These are phyloP conservation scores for Otolemur crassicaudatus DNA, from an alignment of 2,797 vertebrate genomes.

Conservation along the genomic window DNA sequence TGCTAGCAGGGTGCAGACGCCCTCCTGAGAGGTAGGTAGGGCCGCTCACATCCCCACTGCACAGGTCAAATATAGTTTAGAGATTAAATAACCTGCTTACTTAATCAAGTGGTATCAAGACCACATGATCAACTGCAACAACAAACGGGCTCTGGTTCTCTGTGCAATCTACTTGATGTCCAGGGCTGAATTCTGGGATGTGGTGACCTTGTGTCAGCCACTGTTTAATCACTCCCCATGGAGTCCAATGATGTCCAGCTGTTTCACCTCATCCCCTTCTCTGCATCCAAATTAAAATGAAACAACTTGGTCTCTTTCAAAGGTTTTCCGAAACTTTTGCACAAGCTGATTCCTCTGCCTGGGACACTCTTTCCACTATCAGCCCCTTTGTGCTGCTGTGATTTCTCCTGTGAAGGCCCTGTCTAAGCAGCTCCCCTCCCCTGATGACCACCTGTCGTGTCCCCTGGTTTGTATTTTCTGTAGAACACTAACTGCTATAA, in stretches of 20 bases:
- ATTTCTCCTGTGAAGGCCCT: neutral
- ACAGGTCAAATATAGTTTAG: neutral
- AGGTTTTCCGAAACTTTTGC: neutral
- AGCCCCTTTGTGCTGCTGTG: neutral
- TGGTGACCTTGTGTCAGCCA: neutral
- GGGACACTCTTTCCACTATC: neutral
- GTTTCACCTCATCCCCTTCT: neutral
- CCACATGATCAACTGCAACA: neutral
- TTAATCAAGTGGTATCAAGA: too few relatives aligned
- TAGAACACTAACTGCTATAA: neutral
- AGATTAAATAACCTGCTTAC: neutral
- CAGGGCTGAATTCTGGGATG: neutral
- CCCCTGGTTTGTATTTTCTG: neutral
- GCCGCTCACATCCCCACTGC: neutral
- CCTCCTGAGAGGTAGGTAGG: neutral
- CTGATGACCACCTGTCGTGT: neutral
- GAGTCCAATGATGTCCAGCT: neutral
- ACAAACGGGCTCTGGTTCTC: accelerated
- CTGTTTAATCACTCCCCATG: neutral
- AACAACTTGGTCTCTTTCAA: neutral
- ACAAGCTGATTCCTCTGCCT: too few relatives aligned
- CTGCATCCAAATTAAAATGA: neutral
- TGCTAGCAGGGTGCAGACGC: neutral
- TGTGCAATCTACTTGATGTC: neutral
- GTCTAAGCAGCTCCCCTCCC: neutral